Percentiles rank a stretch among this genome's conserved stretches.
These are phyloP conservation scores for Coccyzus lansbergi DNA, from an alignment of 2,797 vertebrate species.

Conservation along the genomic window DNA sequence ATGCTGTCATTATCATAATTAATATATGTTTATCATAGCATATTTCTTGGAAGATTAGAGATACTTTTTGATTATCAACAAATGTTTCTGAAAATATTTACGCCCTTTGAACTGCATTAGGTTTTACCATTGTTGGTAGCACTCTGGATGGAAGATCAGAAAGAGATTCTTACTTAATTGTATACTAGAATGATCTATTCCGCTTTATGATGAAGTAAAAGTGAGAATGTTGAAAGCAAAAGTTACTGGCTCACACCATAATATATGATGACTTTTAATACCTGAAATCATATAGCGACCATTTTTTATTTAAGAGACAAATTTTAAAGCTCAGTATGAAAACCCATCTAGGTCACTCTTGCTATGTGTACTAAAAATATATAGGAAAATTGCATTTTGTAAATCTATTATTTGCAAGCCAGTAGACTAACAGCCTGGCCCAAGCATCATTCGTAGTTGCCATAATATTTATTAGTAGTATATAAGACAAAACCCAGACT, in stretches of 20 bases:
- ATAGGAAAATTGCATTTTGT: neutral
- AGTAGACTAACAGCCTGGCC: neutral
- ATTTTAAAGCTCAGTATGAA: neutral
- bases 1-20: neutral
- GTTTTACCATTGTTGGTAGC: neutral
- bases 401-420: neutral
- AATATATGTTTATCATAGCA: neutral
- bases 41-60: neutral
- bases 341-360: neutral
- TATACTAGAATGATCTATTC: neutral
- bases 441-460: neutral
- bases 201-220: neutral
- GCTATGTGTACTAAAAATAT: neutral
- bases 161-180: neutral
- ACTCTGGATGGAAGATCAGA: neutral
- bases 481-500: neutral
- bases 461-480: neutral
- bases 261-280: neutral
- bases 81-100: neutral
- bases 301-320: neutral
- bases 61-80: neutral
- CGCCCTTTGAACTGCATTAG: neutral
- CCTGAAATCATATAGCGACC: neutral
- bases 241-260: neutral
- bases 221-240: neutral